Base-by-base conservation (phyloP, 2,113 vertebrate genomes). In the Gadus chalcogrammus region DNA sequence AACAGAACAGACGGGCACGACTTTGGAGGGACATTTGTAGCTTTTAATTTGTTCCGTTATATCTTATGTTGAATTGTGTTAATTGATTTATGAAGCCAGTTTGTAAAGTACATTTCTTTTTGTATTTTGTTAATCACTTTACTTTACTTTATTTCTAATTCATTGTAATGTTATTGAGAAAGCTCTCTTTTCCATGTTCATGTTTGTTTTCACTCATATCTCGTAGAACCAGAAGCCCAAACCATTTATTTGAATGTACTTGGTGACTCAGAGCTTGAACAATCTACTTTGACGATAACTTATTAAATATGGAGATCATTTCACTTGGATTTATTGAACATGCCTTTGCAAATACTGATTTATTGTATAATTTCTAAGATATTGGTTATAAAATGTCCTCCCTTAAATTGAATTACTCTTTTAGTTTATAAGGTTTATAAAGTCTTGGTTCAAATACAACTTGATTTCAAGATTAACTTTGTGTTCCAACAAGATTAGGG, bases 261-360 rank as follows among this genome's bases (percentile, higher is more conserved):
- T 71, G 79, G 67, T 70, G 71, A 84, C 61, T 70, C 71, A 84
- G 48, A 79, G 76, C 71, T 85, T 84, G 84, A 81, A 63, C 31
- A 20, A 55, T 71, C 73, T 35, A 69, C 58, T 69, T 69, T 35
- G 22, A 72, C 65, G 42, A 35, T 67, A 58, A 61, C 68, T 84
- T 56, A 42, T 61, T 73, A 52, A 69, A 42, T 61, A 75, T 52
- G 56, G n/a, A 70, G 28, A 67, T 67, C 6, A 58, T 68, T 73
- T 71, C 22, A 60, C 66, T 17, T 77, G 52, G 65, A 76, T 79
- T 52, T 73, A 66, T 68, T 71, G 66, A 52, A 76, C 42, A 48
- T 58, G 17, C 8, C 13, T 56, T 56, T 15, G 13, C 55, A 84
- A 83, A 82, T 81, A 84, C 82, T 74, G 74, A 73, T 84, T 15